phyloP scores from a whole-genome alignment of 2,888 invertebrate genomes.

The Leptopilina drosophilae region DNA sequence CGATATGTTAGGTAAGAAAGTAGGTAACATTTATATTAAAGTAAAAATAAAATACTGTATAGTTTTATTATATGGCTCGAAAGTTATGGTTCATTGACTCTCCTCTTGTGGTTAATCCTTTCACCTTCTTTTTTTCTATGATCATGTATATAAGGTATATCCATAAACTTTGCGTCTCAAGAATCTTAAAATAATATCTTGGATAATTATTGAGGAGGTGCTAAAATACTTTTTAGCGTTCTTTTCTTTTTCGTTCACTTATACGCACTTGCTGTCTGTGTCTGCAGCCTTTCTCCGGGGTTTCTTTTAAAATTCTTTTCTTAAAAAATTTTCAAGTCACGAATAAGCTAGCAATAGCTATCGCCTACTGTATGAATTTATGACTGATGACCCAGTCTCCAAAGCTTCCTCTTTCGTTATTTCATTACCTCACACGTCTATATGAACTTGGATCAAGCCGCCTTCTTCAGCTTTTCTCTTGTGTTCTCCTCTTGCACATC shows the following conservation, averaged over 20 bases:
- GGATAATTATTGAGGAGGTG: constrained; percentile 1
- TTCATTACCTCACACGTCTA: constrained; percentile 30
- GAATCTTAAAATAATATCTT: constrained; percentile 15
- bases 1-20: background rate
- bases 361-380: constrained; percentile 32
- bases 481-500: background rate
- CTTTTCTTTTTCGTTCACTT: background rate
- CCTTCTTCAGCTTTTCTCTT: background rate
- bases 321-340: background rate
- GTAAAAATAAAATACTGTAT: background rate
- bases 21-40: background rate
- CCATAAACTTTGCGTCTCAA: constrained; percentile 10
- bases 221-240: background rate
- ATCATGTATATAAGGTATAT: background rate
- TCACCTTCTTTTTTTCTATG: constrained; percentile 27
- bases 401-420: constrained; percentile 35
- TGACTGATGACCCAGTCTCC: constrained; percentile 37
- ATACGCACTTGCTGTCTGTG: background rate
- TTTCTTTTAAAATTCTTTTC: background rate
- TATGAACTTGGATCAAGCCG: constrained; percentile 2
- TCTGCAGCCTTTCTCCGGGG: background rate
- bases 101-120: constrained; percentile 24
- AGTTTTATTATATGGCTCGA: constrained; percentile 6
- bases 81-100: constrained; percentile 34
- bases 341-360: background rate